Conservation (phyloP, 2,113 vertebrate species). For the Pelodiscus sinensis region DNA sequence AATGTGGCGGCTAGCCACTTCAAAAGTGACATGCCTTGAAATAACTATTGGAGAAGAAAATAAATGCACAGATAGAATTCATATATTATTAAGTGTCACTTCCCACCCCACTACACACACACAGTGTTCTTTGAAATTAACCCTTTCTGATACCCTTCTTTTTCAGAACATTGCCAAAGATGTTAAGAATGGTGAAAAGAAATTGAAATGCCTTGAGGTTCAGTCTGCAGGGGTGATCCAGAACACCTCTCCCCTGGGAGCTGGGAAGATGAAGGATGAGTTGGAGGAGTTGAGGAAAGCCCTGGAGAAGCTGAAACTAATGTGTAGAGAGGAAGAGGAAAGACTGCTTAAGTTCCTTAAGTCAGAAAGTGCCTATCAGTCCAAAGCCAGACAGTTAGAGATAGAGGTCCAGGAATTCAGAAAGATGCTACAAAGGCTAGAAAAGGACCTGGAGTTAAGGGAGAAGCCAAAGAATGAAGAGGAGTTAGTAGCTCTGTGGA, state of each 20-base stretch:
- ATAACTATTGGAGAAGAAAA: background rate
- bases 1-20: background rate
- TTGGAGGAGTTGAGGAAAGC: constrained; percentile 83
- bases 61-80: background rate
- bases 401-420: constrained; percentile 79
- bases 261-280: constrained; percentile 81
- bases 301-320: constrained; percentile 83
- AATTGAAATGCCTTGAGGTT: constrained; percentile 81
- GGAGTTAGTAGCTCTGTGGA: constrained; percentile 86
- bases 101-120: background rate
- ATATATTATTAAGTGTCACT: background rate
- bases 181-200: constrained; percentile 80
- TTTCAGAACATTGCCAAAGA: constrained; percentile 79
- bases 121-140: background rate
- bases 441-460: constrained; percentile 73
- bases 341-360: constrained; percentile 76
- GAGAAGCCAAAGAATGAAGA: constrained; percentile 77
- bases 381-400: constrained; percentile 76
- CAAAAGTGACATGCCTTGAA: background rate
- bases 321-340: constrained; percentile 75
- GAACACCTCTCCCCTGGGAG: constrained; percentile 89
- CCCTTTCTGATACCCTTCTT: background rate
- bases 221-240: constrained; percentile 76
- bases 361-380: constrained; percentile 78
- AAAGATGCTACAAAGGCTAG: constrained; percentile 77